Evolutionary conservation across 2,113 vertebrate genomes (phyloP).

Genomic region (Mus spicilegus): DNA sequence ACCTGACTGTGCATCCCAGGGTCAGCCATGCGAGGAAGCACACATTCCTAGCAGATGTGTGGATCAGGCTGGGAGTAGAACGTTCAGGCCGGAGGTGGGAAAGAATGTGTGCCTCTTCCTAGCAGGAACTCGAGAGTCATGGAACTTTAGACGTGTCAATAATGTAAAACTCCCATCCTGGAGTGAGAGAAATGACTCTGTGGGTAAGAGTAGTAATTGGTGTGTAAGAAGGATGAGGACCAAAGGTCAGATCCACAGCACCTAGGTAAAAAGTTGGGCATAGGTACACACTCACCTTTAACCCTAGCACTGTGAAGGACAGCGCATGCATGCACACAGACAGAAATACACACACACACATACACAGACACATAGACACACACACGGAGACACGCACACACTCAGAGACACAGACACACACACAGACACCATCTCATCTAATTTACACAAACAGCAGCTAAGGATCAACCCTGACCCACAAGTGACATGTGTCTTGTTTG

Average conservation of each 20-base stretch:
- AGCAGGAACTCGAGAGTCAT: background rate
- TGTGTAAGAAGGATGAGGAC: too few species aligned
- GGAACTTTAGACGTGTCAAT: background rate
- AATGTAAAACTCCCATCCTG: background rate
- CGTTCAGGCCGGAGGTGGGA: background rate
- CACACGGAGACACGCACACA: too few species aligned
- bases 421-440: background rate
- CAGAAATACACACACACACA: too few species aligned
- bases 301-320: background rate
- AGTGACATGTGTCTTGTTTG: slow-evolving; percentile 8
- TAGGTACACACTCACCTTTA: background rate
- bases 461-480: slow-evolving; percentile 44
- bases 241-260: background rate
- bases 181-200: background rate
- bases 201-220: background rate
- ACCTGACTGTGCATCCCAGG: background rate
- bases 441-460: background rate
- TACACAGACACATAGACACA: too few species aligned
- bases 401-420: too few species aligned
- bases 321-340: background rate
- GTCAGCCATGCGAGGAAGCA: background rate
- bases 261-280: background rate
- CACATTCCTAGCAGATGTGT: too few species aligned
- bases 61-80: background rate
- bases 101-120: background rate